Conservation (phyloP, 1,140 invertebrate species). For the Drosophila guanche region DNA sequence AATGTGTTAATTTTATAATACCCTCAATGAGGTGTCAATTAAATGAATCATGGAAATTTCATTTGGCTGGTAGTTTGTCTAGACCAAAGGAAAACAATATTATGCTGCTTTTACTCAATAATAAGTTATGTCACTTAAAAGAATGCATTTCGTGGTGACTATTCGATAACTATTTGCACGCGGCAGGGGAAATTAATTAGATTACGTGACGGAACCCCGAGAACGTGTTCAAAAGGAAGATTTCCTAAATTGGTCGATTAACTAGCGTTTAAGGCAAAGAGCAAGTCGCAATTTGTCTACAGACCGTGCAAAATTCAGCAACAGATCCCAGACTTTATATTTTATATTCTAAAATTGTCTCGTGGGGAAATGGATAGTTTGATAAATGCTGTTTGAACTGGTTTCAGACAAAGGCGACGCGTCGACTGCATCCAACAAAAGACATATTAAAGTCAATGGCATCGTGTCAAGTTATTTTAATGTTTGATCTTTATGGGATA, state of each 20-base stretch:
- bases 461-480: neutral
- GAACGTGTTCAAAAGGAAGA: constrained; percentile 21
- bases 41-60: constrained; percentile 21
- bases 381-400: constrained; percentile 14
- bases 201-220: constrained; percentile 35
- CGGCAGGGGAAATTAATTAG: constrained; percentile 24
- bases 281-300: neutral
- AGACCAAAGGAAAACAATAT: neutral
- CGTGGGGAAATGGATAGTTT: neutral
- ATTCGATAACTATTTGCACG: constrained; percentile 4
- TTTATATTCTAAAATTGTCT: constrained; percentile 11
- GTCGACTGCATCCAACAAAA: neutral
- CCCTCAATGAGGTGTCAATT: constrained; percentile 38
- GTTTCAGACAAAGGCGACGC: constrained; percentile 1
- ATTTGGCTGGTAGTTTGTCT: neutral
- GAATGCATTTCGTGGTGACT: neutral
- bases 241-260: constrained; percentile 20
- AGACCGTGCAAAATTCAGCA: neutral
- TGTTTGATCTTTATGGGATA: neutral
- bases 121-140: too few relatives aligned
- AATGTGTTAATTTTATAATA: constrained; percentile 40
- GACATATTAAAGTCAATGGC: constrained; percentile 5
- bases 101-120: too few relatives aligned
- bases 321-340: too few relatives aligned
- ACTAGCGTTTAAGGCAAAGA: constrained; percentile 2